Evolutionary conservation across 2,797 vertebrate species (phyloP), one percentile per base, ranked within the genome.

Genomic region (Sitta carolinensis): DNA sequence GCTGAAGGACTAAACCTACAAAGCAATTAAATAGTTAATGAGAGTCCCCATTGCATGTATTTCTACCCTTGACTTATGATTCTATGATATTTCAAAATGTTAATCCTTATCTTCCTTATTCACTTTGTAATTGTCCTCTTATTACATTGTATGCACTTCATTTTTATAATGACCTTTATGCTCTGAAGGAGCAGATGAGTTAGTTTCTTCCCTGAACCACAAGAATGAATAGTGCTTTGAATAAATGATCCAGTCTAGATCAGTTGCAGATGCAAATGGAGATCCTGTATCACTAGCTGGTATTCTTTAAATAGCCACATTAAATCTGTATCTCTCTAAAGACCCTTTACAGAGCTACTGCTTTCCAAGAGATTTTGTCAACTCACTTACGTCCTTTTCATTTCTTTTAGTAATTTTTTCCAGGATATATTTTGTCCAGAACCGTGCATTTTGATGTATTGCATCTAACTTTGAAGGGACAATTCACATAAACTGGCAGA

Each of bases 271-370:
- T 93, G 45, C 27, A 88, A 79, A 83, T 43, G 29, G 43, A 87
- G 27, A 84, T 70, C 21, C 54, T 82, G 32, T 87, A 22, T 69
- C 32, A 61, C 21, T 78, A 38, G 54, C 47, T 81, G 45, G 52
- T 77, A 87, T 86, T 86, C 84, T 87, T 89, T 92, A 82, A 94
- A 75, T 54, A 89, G 30, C 19, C 59, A 69, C 25, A 64, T 67
- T 57, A 75, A 80, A 54, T 63, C 45, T 70, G 32, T 40, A 57
- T 84, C 23, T 74, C 47, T 63, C 79, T 87, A 84, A 69, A 66
- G 42, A 67, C 16, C 9, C 7, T 63, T 82, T 90, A 69, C 2
- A 3, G 26, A 94, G 75, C 30, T 66, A n/a, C 47, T 78, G 26
- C n/a, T 51, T 90, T 84, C 62, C 19, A 42, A 87, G 36, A 45